Conservation (phyloP, 2,797 vertebrate genomes). For the Rhinichthys osculus region DNA sequence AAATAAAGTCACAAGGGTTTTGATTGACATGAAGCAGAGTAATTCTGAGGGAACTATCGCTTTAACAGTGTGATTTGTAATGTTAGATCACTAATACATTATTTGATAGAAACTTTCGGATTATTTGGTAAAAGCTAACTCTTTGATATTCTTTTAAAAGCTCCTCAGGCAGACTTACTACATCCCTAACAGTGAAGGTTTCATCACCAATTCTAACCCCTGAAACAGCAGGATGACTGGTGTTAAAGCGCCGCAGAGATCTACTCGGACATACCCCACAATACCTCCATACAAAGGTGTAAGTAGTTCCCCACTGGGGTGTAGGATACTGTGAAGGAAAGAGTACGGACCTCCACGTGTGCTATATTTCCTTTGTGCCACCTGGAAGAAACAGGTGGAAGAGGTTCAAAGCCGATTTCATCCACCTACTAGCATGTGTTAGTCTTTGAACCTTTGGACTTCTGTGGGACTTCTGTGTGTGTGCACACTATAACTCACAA, state of each 20-base stretch:
- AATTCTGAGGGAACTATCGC: background rate
- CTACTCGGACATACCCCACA: constrained; percentile 3
- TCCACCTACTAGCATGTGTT: background rate
- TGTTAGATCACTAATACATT: background rate
- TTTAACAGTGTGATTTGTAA: background rate
- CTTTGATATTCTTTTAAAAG: background rate
- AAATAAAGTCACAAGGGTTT: background rate
- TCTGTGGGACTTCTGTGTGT: background rate
- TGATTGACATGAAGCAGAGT: background rate
- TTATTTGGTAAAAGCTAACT: constrained; percentile 1
- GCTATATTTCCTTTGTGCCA: constrained; percentile 10
- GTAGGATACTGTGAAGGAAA: constrained; percentile 24
- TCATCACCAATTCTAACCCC: constrained; percentile 15
- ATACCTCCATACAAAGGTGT: constrained; percentile 29
- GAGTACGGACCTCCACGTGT: constrained; percentile 8
- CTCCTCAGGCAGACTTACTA: constrained; percentile 13
- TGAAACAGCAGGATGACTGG: constrained; percentile 32
- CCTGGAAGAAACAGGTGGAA: constrained; percentile 25
- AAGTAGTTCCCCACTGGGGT: constrained; percentile 33
- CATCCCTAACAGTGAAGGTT: constrained; percentile 16
- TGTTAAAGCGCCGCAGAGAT: constrained; percentile 19
- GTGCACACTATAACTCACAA: background rate
- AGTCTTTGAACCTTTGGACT: constrained; percentile 21
- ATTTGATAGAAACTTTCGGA: background rate
- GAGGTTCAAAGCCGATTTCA: constrained; percentile 14